phyloP scores from a whole-genome alignment of 2,888 invertebrate species.

The Tipula helvola region DNA sequence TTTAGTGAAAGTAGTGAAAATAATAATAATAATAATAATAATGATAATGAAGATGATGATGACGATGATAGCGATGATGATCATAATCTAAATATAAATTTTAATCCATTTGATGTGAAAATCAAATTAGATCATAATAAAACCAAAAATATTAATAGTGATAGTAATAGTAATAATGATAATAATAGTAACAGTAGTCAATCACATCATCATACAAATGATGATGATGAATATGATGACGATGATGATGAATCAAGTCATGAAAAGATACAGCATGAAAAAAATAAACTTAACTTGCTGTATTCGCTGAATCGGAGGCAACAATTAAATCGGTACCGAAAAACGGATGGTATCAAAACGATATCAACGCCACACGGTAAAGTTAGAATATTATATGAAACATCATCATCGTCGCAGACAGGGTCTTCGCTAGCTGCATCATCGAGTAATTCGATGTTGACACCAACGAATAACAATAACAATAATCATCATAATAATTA shows the following conservation, averaged over 20 bases:
- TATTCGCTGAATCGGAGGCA: slow-evolving; percentile 11
- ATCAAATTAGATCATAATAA: slow-evolving; percentile 9
- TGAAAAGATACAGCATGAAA: slow-evolving; percentile 22
- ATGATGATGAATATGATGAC: slow-evolving; percentile 24
- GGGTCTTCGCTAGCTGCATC: neutral
- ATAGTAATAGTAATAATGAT: slow-evolving; percentile 20
- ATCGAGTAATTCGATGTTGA: slow-evolving; percentile 18
- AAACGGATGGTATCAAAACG: slow-evolving; percentile 37
- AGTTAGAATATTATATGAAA: slow-evolving; percentile 37
- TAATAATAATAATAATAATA: slow-evolving; percentile 19
- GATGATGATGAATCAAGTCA: slow-evolving; percentile 18
- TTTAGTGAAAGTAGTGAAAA: slow-evolving; percentile 17
- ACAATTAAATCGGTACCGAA: slow-evolving; percentile 29
- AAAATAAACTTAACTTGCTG: neutral
- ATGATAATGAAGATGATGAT: slow-evolving; percentile 17
- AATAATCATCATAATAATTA: slow-evolving; percentile 24
- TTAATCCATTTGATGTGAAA: slow-evolving; percentile 11
- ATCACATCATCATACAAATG: slow-evolving; percentile 10
- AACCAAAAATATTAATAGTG: slow-evolving; percentile 15
- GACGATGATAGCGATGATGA: slow-evolving; percentile 16
- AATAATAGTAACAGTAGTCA: slow-evolving; percentile 29
- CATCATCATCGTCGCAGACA: slow-evolving; percentile 15
- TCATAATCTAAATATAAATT: slow-evolving; percentile 14
- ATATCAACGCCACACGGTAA: slow-evolving; percentile 37
- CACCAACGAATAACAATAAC: slow-evolving; percentile 18